A percentile compares a stretch with the other conserved stretches of the same genome.
Evolutionary conservation across 1,140 invertebrate species (phyloP).

Genomic region (Pentalonia nigronervosa): DNA sequence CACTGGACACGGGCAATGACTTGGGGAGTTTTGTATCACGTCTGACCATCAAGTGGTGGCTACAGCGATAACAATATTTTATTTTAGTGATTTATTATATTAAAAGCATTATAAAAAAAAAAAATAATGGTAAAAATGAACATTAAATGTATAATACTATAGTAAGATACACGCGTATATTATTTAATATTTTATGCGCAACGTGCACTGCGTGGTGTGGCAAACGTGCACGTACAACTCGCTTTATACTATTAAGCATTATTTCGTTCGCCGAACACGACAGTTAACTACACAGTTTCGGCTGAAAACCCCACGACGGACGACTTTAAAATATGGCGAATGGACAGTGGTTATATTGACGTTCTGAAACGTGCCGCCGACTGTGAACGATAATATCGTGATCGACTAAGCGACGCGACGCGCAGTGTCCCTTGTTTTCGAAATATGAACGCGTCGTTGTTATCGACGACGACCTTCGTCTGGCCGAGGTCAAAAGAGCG

Average conservation of each 20-base stretch:
- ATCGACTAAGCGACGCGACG: background rate
- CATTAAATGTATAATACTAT: background rate
- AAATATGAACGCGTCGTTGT: background rate
- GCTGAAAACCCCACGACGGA: background rate
- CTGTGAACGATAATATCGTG: background rate
- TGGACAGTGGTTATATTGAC: constrained; percentile 2
- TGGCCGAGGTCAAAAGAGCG: background rate
- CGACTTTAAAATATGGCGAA: background rate
- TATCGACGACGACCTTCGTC: background rate
- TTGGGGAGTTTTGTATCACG: background rate
- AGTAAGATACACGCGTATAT: background rate
- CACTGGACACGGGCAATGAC: background rate
- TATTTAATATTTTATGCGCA: background rate
- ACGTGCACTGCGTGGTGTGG: background rate
- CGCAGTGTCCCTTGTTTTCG: background rate
- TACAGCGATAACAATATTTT: background rate
- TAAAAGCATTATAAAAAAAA: background rate
- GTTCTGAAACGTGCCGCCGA: background rate
- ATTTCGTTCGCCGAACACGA: background rate
- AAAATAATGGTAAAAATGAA: background rate
- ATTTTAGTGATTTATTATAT: no score
- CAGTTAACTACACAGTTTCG: background rate
- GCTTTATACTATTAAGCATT: background rate
- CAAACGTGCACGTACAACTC: background rate
- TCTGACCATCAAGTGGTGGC: background rate